phyloP scores from a whole-genome alignment of 1,140 invertebrate species.

The Cardiocondyla obscurior region DNA sequence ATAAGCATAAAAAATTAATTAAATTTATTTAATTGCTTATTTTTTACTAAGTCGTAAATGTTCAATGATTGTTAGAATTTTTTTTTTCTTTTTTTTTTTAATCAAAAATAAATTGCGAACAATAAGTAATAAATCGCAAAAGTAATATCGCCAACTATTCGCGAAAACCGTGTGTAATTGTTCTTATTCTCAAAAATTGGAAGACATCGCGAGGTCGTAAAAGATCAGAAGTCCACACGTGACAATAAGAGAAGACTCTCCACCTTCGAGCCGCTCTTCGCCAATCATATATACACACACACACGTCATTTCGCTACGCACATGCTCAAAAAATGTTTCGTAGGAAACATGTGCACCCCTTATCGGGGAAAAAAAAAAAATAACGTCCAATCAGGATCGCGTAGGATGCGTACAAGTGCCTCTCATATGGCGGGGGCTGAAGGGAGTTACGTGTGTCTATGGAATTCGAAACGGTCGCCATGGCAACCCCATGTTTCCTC shows the following conservation, averaged over 20 bases:
- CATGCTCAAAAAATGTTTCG: constrained; percentile 54
- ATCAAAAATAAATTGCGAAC: not conserved
- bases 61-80: no score
- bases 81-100: no score
- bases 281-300: constrained; percentile 31
- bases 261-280: constrained; percentile 39
- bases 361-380: constrained; percentile 82
- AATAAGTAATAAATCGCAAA: not conserved
- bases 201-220: not conserved
- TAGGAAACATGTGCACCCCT: constrained; percentile 77
- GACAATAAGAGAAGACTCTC: constrained; percentile 34
- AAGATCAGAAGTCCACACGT: constrained; percentile 17
- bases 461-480: constrained; percentile 81
- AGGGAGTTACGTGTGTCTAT: constrained; percentile 73
- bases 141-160: not conserved
- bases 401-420: constrained; percentile 74
- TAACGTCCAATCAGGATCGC: constrained; percentile 81
- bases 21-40: not conserved
- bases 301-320: constrained; percentile 38
- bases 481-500: constrained; percentile 80
- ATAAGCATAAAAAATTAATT: not conserved
- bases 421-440: constrained; percentile 37
- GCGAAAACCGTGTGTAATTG: not conserved
- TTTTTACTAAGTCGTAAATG: no score
- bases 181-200: not conserved